These are phyloP conservation scores for Lithobius niger DNA, from an alignment of 1,140 invertebrate species.

Conservation along the genomic window DNA sequence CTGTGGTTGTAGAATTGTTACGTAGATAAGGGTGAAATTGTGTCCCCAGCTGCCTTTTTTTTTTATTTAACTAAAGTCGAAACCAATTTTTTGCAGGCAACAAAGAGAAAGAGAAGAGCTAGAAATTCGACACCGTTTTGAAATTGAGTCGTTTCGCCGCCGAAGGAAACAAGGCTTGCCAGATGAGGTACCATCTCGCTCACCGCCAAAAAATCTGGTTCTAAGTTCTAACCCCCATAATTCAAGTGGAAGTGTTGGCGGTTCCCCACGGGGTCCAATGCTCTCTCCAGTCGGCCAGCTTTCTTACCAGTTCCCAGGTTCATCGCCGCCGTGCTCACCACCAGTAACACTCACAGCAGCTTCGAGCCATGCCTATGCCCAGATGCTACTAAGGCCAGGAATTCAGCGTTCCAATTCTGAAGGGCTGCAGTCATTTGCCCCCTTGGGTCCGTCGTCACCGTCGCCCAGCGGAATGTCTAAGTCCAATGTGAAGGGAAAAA, in stretches of 20 bases:
- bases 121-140: not conserved
- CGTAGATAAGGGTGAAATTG: no score
- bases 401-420: slow-evolving; percentile 1
- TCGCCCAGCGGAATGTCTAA: slow-evolving; percentile 8
- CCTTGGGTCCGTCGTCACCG: not conserved
- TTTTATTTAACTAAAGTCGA: not conserved
- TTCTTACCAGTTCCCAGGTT: not conserved
- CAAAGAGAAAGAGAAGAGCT: not conserved
- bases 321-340: not conserved
- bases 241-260: no score
- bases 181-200: not conserved
- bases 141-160: not conserved
- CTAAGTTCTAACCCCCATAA: no score
- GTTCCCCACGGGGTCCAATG: not conserved
- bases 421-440: not conserved
- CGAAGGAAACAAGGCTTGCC: not conserved
- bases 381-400: not conserved
- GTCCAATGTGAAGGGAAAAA: slow-evolving; percentile 8
- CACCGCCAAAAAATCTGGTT: not conserved
- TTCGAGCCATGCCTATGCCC: not conserved
- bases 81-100: not conserved
- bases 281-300: not conserved
- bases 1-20: no score
- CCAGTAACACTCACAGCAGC: not conserved
- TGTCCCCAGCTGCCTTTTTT: not conserved